Percentiles rank a stretch among this genome's conserved stretches.
phyloP scores from a whole-genome alignment of 2,888 invertebrate genomes.

The Lycocerus yunnanus region DNA sequence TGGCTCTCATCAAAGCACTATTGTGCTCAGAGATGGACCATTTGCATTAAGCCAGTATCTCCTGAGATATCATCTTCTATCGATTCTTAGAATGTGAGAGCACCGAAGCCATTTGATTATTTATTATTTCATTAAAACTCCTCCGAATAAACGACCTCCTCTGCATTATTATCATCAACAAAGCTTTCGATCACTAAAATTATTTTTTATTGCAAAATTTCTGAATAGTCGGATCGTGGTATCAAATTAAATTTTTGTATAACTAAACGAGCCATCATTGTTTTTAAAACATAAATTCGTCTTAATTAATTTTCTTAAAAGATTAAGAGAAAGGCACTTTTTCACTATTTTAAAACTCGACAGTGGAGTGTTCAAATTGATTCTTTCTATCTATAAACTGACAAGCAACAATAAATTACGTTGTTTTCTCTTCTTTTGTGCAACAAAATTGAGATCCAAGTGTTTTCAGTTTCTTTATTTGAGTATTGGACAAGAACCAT shows the following conservation, averaged over 20 bases:
- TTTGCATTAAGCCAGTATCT: slow-evolving; percentile 52
- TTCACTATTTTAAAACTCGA: slow-evolving; percentile 5
- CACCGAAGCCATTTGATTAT: slow-evolving; percentile 30
- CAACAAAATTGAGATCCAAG: slow-evolving; percentile 29
- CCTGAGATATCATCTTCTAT: slow-evolving; percentile 36
- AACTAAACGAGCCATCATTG: not conserved
- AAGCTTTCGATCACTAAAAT: not conserved
- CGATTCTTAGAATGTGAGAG: slow-evolving; percentile 33
- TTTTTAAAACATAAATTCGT: not conserved
- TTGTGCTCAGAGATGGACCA: slow-evolving; percentile 55
- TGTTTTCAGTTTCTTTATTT: slow-evolving; percentile 26
- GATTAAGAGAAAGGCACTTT: not conserved
- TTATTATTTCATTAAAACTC: slow-evolving; percentile 30
- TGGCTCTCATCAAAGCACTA: slow-evolving; percentile 61
- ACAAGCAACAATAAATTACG: slow-evolving; percentile 37
- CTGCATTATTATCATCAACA: not conserved
- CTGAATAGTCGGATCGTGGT: not conserved
- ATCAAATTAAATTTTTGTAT: not conserved
- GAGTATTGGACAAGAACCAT: slow-evolving; percentile 25
- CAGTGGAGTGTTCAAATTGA: slow-evolving; percentile 30
- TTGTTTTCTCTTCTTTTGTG: slow-evolving; percentile 37
- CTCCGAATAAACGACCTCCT: slow-evolving; percentile 3
- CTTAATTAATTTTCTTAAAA: not conserved
- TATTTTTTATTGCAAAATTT: not conserved
- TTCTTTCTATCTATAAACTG: slow-evolving; percentile 36